Conservation (phyloP, 35 echinoderm and acorn worm species). For the Lytechinus variegatus region DNA sequence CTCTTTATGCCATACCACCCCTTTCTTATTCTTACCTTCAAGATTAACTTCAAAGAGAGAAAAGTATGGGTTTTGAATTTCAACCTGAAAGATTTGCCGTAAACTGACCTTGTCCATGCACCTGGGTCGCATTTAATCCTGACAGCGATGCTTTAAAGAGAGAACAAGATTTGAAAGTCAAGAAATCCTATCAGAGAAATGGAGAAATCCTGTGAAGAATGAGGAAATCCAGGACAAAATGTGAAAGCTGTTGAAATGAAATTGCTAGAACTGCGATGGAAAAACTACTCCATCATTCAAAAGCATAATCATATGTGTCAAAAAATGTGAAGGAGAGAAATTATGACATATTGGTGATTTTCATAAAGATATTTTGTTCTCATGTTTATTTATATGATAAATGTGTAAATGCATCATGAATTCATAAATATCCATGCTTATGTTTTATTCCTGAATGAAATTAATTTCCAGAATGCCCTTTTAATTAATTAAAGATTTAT, state of each 20-base stretch:
- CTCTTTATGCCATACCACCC: conserved; percentile 2
- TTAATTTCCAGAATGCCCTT: too few species aligned
- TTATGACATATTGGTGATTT: too few species aligned
- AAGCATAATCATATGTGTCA: too few species aligned
- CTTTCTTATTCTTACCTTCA: background rate
- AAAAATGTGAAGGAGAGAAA: too few species aligned
- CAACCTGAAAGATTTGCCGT: background rate
- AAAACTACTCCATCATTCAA: too few species aligned
- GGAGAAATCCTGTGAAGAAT: background rate
- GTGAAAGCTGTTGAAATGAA: background rate
- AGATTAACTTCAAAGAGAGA: background rate
- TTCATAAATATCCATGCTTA: too few species aligned
- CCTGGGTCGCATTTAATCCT: background rate
- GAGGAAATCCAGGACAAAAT: background rate
- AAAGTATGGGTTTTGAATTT: background rate
- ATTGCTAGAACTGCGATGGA: background rate
- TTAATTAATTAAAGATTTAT: too few species aligned
- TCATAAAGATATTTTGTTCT: too few species aligned
- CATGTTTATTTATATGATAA: too few species aligned
- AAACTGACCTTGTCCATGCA: background rate
- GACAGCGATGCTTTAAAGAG: background rate
- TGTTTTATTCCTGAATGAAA: too few species aligned
- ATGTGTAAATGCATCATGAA: too few species aligned
- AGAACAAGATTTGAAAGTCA: background rate
- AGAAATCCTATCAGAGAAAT: background rate